A percentile compares a stretch with the other conserved stretches of the same genome.
phyloP scores from a whole-genome alignment of 2,113 vertebrate genomes.

The Pituophis catenifer region DNA sequence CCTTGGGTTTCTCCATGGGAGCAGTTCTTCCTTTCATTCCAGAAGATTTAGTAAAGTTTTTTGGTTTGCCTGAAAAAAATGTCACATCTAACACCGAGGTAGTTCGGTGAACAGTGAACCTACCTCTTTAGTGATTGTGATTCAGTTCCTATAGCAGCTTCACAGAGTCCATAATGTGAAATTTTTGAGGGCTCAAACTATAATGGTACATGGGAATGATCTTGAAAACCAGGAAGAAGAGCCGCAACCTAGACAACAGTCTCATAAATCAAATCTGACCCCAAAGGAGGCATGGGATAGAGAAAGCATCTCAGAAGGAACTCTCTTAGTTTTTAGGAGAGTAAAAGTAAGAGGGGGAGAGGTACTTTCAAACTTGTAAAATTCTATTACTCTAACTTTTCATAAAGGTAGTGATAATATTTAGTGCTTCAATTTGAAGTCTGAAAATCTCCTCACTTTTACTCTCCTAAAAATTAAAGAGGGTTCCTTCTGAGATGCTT shows the following conservation, averaged over 20 bases:
- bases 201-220: neutral
- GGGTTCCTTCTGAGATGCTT: neutral
- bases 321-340: neutral
- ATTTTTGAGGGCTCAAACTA: neutral
- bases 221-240: neutral
- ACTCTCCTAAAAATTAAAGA: neutral
- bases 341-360: neutral
- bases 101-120: neutral
- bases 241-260: neutral
- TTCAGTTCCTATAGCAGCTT: neutral
- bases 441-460: neutral
- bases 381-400: neutral
- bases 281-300: neutral
- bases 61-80: too few relatives aligned
- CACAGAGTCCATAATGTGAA: neutral
- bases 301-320: neutral
- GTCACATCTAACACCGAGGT: neutral
- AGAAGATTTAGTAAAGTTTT: too few relatives aligned
- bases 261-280: neutral
- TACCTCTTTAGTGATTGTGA: neutral
- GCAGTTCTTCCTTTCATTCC: neutral
- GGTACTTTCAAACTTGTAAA: neutral
- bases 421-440: neutral
- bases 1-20: neutral
- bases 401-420: neutral